Evolutionary conservation across 2,113 vertebrate species (phyloP), one percentile per base, ranked within the genome.

Genomic region (Ctenomys sociabilis): DNA sequence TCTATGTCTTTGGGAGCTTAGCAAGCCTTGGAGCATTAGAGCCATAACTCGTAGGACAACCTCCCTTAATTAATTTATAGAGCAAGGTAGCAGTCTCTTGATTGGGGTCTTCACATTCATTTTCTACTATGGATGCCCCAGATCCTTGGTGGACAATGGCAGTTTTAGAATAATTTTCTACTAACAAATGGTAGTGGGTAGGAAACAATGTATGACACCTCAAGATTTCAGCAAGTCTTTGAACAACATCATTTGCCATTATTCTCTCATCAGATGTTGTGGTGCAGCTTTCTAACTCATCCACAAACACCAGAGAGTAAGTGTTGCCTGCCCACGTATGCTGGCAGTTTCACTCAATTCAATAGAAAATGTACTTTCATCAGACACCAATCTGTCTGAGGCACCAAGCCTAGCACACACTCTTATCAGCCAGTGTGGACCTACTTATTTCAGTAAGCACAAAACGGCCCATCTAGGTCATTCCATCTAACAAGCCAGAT

Each of bases 51-150:
- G 99, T 99, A 0, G 99, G 99, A 98, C 99, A 99, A 0, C 99
- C 99, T 10, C 99, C 99, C 16, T 98, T 94, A 91, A 99, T 99
- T 97, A 99, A 99, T 97, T 99, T 99, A 96, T 99, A 99, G 32
- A 99, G 99, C 98, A 99, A 99, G 0, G 99, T 99, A 96, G 99
- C 99, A 0, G 99, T 99, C 98, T 99, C 99, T 96, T 99, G 99
- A 97, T 99, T 99, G 7, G 99, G 99, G 93, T 99, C 99, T 92
- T 99, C 99, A n/a, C 98, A 99, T 96, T 99, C 99, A 7, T 99
- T 99, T 98, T 99, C 99, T 97, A 99, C 99, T 99, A 99, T 99
- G 94, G 99, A 99, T 0, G 99, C 99, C 99, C 99, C 99, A 98
- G 99, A 99, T 4, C 99, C 99, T 1, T 99, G 98, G 70, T 98